Evolutionary conservation across 2,888 invertebrate species (phyloP).

Genomic region (Metopia argyrocephala): DNA sequence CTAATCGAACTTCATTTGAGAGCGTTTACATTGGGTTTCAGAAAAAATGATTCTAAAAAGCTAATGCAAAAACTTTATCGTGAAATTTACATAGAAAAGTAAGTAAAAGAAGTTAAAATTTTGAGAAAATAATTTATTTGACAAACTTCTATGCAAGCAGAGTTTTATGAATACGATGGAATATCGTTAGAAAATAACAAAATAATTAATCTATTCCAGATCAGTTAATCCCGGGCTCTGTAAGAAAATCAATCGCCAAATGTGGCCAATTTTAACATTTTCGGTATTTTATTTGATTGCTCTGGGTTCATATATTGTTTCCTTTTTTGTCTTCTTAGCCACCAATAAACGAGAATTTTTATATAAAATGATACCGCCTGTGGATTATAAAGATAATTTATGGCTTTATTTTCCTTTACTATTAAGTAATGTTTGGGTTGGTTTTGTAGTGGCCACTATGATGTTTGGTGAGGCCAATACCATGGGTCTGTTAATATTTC

Average conservation of each 20-base stretch:
- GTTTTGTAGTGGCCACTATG: slow-evolving; percentile 65
- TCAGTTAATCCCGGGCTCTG: slow-evolving; percentile 59
- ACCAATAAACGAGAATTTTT: slow-evolving; percentile 39
- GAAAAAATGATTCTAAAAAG: slow-evolving; percentile 62
- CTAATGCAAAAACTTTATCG: slow-evolving; percentile 69
- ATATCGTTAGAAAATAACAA: no score
- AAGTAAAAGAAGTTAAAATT: no score
- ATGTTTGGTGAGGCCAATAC: slow-evolving; percentile 70
- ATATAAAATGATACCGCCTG: slow-evolving; percentile 53
- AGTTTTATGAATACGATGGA: no score
- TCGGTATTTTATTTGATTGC: slow-evolving; percentile 66
- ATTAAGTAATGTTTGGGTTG: slow-evolving; percentile 68
- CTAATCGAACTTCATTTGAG: slow-evolving; percentile 70
- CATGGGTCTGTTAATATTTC: slow-evolving; percentile 68
- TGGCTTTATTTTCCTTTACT: slow-evolving; percentile 66
- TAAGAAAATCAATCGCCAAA: slow-evolving; percentile 62
- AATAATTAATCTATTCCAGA: slow-evolving; percentile 45
- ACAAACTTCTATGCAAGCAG: no score
- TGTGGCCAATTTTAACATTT: slow-evolving; percentile 65
- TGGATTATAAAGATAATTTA: slow-evolving; percentile 56
- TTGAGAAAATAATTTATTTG: no score
- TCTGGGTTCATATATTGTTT: slow-evolving; percentile 61
- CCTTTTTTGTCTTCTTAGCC: slow-evolving; percentile 64
- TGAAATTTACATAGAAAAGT: slow-evolving; percentile 69
- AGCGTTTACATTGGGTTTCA: slow-evolving; percentile 68